Conservation (phyloP, 1,140 invertebrate species). For the Diorhabda carinulata region DNA sequence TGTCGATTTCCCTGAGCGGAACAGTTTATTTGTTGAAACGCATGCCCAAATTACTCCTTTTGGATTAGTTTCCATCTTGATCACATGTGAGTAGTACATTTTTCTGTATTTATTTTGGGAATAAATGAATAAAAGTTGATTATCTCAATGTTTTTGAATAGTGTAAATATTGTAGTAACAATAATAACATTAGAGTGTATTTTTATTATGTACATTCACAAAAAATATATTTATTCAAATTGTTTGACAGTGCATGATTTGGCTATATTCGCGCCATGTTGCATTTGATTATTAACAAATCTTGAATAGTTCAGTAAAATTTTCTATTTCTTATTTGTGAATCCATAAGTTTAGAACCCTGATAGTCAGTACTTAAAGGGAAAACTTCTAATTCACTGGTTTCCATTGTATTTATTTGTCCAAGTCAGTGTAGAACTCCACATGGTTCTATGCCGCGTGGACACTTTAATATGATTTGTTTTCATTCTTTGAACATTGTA, state of each 20-base stretch:
- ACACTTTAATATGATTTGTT: constrained; percentile 16
- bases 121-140: neutral
- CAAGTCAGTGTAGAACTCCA: constrained; percentile 18
- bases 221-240: constrained; percentile 9
- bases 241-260: constrained; percentile 42
- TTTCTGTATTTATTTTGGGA: constrained; percentile 18
- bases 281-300: constrained; percentile 34
- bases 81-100: constrained; percentile 56
- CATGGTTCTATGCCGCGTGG: constrained; percentile 38
- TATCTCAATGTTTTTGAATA: neutral
- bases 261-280: constrained; percentile 47
- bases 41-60: constrained; percentile 47
- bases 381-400: no score
- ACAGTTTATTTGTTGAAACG: constrained; percentile 28
- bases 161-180: neutral
- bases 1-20: constrained; percentile 10
- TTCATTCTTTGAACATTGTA: neutral
- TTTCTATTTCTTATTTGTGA: neutral
- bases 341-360: no score
- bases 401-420: neutral
- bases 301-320: constrained; percentile 7
- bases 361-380: no score
- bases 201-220: constrained; percentile 1
- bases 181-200: constrained; percentile 10
- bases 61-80: constrained; percentile 61